Conservation (phyloP, 1,140 invertebrate species). For the Leptinotarsa texana region DNA sequence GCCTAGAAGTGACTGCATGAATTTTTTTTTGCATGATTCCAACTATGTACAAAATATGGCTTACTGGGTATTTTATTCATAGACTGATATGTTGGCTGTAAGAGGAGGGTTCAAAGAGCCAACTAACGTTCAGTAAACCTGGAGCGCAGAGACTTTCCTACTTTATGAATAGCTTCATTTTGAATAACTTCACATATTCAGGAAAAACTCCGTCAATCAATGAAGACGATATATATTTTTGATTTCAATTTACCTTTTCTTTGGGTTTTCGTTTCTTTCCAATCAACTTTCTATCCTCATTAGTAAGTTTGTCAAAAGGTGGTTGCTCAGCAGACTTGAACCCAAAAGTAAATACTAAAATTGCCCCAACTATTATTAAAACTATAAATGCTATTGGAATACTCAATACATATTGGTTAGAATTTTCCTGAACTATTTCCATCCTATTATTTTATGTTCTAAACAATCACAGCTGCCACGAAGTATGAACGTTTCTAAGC, state of each 20-base stretch:
- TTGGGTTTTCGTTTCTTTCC: constrained; percentile 71
- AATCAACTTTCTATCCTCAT: constrained; percentile 66
- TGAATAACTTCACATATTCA: too few species aligned
- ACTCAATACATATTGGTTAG: constrained; percentile 62
- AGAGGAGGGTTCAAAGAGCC: too few species aligned
- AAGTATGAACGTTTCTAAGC: not conserved
- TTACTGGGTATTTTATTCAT: too few species aligned
- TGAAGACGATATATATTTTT: too few species aligned
- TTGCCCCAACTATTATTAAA: constrained; percentile 63
- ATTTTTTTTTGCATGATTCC: too few species aligned
- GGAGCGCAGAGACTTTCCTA: too few species aligned
- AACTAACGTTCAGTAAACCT: too few species aligned
- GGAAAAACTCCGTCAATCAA: too few species aligned
- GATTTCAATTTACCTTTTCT: constrained; percentile 65
- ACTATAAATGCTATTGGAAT: constrained; percentile 59
- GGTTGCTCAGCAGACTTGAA: constrained; percentile 75
- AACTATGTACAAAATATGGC: too few species aligned
- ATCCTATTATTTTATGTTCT: constrained; percentile 49
- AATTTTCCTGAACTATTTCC: constrained; percentile 62
- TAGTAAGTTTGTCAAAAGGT: constrained; percentile 69
- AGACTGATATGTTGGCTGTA: too few species aligned
- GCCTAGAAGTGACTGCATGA: too few species aligned
- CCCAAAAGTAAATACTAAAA: constrained; percentile 72
- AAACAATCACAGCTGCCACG: constrained; percentile 30
- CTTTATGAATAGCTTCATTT: too few species aligned